phyloP scores from a whole-genome alignment of 2,113 vertebrate genomes.

The Onychostruthus taczanowskii region DNA sequence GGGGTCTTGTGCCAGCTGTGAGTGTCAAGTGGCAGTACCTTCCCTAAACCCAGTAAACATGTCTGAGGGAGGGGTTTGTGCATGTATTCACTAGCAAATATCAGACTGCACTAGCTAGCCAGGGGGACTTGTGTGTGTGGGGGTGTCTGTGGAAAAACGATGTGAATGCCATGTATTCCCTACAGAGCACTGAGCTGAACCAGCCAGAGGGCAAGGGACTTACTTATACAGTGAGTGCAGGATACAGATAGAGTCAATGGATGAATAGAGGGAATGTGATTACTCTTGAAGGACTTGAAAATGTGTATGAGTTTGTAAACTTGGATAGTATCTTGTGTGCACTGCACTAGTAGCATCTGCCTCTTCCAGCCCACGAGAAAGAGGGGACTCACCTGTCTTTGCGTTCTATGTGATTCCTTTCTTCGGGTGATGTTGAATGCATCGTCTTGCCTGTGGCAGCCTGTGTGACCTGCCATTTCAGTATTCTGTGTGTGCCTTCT shows the following conservation, averaged over 20 bases:
- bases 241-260: neutral
- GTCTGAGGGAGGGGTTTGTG: neutral
- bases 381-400: accelerated
- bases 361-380: neutral
- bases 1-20: accelerated
- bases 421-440: neutral
- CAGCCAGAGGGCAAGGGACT: neutral
- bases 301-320: neutral
- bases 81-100: neutral
- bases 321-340: no score
- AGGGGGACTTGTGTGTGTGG: no score
- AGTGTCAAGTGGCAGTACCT: neutral
- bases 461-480: neutral
- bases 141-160: neutral
- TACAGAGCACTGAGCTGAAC: neutral
- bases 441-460: accelerated
- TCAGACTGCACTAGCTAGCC: neutral
- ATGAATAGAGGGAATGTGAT: neutral
- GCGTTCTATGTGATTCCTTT: neutral
- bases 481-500: neutral
- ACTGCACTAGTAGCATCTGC: neutral
- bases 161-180: neutral
- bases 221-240: no score
- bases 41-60: neutral
- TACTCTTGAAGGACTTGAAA: neutral